Percentiles rank a stretch among this genome's conserved stretches.
Evolutionary conservation across 64 coral and sea anemone species (phyloP).

Genomic region (Montipora efflorescens): DNA sequence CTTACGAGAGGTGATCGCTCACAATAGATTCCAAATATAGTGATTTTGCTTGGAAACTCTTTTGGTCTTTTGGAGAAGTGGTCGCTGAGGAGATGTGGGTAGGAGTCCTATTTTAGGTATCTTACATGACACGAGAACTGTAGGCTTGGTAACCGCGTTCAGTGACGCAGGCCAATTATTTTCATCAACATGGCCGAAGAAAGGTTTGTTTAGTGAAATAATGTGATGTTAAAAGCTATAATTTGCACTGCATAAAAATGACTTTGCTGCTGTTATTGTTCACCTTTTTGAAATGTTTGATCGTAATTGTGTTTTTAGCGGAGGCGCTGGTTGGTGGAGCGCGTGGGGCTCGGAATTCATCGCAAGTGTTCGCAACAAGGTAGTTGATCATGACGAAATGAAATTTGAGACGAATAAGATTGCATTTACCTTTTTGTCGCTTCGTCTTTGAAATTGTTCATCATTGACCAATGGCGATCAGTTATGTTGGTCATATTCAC

Average conservation of each 20-base stretch:
- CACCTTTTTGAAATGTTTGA: constrained; percentile 6
- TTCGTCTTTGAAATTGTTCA: no score
- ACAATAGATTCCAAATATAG: no score
- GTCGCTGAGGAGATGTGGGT: not conserved
- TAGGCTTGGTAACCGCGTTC: constrained; percentile 15
- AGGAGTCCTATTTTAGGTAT: not conserved
- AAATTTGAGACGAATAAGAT: not conserved
- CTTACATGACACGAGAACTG: not conserved
- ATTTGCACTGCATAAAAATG: not conserved
- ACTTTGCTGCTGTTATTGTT: not conserved
- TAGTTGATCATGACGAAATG: not conserved
- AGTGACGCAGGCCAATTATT: not conserved
- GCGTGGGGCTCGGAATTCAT: constrained; percentile 79
- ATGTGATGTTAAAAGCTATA: not conserved
- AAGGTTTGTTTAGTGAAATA: constrained; percentile 52
- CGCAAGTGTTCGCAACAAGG: constrained; percentile 81
- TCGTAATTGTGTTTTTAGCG: constrained; percentile 57
- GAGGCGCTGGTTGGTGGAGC: constrained; percentile 89
- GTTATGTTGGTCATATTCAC: not conserved
- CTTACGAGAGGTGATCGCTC: no score
- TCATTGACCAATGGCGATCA: no score
- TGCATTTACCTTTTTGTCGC: no score
- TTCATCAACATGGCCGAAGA: constrained; percentile 88
- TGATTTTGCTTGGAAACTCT: no score
- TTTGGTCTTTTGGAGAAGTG: no score